Percentiles rank a stretch among this genome's conserved stretches.
Conservation (phyloP, 1,140 invertebrate genomes). For the Arion vulgaris region DNA sequence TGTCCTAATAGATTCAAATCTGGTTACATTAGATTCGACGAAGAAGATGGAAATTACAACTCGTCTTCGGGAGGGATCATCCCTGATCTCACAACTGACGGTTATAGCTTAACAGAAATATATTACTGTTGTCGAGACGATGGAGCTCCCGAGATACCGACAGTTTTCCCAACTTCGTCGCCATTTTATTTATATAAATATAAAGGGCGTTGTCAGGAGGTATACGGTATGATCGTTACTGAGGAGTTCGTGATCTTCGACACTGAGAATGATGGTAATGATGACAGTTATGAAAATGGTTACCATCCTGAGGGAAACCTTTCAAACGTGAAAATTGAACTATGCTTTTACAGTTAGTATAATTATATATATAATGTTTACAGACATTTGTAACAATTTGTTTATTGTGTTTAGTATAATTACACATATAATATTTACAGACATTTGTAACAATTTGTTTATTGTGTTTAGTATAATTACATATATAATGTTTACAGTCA, state of each 20-base stretch:
- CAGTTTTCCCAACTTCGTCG: neutral
- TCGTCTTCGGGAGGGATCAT: neutral
- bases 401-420: no score
- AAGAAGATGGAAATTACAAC: neutral
- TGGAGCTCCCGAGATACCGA: neutral
- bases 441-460: no score
- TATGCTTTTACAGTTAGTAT: no score
- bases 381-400: no score
- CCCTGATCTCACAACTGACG: neutral
- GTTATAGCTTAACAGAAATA: neutral
- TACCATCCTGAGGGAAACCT: no score
- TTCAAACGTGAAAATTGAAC: no score
- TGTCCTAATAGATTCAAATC: neutral
- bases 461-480: no score
- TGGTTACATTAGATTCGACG: neutral
- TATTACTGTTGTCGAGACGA: neutral
- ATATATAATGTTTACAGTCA: no score
- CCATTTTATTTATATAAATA: neutral
- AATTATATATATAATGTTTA: no score
- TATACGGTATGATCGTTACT: neutral
- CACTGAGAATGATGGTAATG: no score
- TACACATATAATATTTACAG: no score
- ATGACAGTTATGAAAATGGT: no score
- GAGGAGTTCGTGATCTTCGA: neutral
- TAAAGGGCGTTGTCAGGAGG: neutral